Evolutionary conservation across 2,888 invertebrate species (phyloP), one percentile per base, ranked within the genome.

Genomic region (Lithophane socia): DNA sequence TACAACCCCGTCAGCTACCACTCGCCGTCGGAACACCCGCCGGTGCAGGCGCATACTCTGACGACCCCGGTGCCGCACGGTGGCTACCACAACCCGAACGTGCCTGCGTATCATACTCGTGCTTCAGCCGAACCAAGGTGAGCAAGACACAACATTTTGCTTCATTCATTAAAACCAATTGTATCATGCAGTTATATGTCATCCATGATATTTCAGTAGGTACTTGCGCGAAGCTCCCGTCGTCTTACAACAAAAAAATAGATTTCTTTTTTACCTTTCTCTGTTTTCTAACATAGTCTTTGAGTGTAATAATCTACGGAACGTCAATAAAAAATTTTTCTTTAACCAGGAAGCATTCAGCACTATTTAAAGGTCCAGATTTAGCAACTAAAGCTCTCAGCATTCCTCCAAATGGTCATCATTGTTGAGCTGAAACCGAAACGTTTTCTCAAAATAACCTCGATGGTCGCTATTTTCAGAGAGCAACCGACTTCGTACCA

Each of bases 91-190:
- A 96, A 96, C 91, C 97, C 95, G n/a, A 95, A 92, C 79, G 95
- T 95, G 89, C 96, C 95, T 92, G 97, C 94, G 91, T 97, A 94
- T 90, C 96, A 94, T 87, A 92, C 93, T 79, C 96, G 95, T 92
- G 94, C 94, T 89, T 96, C 96, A 90, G 96, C 94, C 92, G 96
- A 96, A 95, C 94, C 95, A 87, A 95, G 96, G 96, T 96, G 42
- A 75, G 79, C n/a, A 16, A 24, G 1, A 29, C 12, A 29, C 0
- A 49, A 47, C 0, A 63, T 37, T 65, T 9, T 66, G 13, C 12
- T 24, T 3, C 24, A n/a, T 58, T 7, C 10, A 29, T 37, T 44
- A n/a, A 16, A 12, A 16, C 0, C 7, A 13, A 16, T 24, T 65
- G 42, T 24, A 13, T 12, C 9, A 49, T 29, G 21, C 12, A 44